Evolutionary conservation across 2,797 vertebrate species (phyloP).

Genomic region (Galaxias olidus): DNA sequence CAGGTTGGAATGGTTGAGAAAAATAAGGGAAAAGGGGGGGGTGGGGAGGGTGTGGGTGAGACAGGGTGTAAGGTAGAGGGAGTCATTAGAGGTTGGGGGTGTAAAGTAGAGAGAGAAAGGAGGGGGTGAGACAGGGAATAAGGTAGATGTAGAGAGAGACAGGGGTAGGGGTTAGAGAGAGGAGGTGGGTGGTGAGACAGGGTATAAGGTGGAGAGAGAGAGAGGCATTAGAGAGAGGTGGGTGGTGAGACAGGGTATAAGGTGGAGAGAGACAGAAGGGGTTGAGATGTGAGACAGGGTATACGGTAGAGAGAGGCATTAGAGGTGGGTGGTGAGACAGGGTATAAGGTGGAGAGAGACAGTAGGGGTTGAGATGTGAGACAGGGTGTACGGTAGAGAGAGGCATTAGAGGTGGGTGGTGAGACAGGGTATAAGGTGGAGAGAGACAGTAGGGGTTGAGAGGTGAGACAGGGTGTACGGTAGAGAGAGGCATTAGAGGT

Average conservation of each 20-base stretch:
- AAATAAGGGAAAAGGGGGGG: constrained; percentile 38
- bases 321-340: constrained; percentile 38
- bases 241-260: constrained; percentile 52
- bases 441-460: background rate
- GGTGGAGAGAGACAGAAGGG: constrained; percentile 35
- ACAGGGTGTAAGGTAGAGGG: constrained; percentile 49
- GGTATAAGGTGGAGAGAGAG: background rate
- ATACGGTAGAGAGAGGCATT: background rate
- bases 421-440: constrained; percentile 46
- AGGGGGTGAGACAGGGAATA: constrained; percentile 53
- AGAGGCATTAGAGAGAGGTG: background rate
- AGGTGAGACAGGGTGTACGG: background rate
- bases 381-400: background rate
- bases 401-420: constrained; percentile 13
- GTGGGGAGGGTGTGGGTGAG: constrained; percentile 52
- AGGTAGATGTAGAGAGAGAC: constrained; percentile 35
- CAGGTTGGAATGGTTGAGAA: constrained; percentile 53
- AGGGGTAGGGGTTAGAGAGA: constrained; percentile 8
- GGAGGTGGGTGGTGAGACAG: background rate
- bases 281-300: background rate
- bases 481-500: too few species aligned
- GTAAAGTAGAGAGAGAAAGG: constrained; percentile 44
- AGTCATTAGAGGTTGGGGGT: constrained; percentile 24
- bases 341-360: constrained; percentile 47
- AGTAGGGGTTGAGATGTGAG: constrained; percentile 4